Evolutionary conservation across 1,140 invertebrate genomes (phyloP), one percentile per base, ranked within the genome.

Genomic region (Eubasilissa regina): DNA sequence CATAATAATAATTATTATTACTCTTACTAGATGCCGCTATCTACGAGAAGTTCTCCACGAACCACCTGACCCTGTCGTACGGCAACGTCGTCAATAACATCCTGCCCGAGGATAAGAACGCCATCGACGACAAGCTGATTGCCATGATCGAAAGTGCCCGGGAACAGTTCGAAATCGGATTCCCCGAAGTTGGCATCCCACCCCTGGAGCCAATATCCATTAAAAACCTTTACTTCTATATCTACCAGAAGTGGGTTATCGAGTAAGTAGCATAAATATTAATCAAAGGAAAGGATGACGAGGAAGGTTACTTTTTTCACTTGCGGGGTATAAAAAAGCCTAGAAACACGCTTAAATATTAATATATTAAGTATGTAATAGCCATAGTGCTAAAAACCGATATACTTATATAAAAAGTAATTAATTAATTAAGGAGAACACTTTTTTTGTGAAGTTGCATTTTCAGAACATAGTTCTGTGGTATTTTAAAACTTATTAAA

Each of bases 171-270:
- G 48, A 66, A 25, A 13, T 12, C 12, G 75, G 75, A 0, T 53
- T 68, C 10, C 75, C 75, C 0, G 75, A 64, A 3, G 11, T n/a
- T 17, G 75, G 75, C 12, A 77, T 77, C 47, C 75, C 75, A 11
- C 47, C 62, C 1, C 62, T 77, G 13, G 62, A 77, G 21, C 75
- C 75, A 8, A 17, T 77, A 10, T 12, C 9, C 45, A 4, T 77
- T 0, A 45, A 64, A 17, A 51, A 55, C 48, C 13, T 70, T 4
- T 19, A 43, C 25, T 55, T 56, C 75, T 12, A 15, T 19, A 11
- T 77, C 13, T 70, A 77, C 15, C 62, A 77, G 35, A 55, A 55
- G 25, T n/a, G 8, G 13, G 25, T 77, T 15, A 70, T 77, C 43
- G 68, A 68, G 75, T 77, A 45, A 55, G 74, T 73, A 51, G n/a